Evolutionary conservation across 2,888 invertebrate species (phyloP), one percentile per base, ranked within the genome.

Genomic region (Incurvaria masculella): DNA sequence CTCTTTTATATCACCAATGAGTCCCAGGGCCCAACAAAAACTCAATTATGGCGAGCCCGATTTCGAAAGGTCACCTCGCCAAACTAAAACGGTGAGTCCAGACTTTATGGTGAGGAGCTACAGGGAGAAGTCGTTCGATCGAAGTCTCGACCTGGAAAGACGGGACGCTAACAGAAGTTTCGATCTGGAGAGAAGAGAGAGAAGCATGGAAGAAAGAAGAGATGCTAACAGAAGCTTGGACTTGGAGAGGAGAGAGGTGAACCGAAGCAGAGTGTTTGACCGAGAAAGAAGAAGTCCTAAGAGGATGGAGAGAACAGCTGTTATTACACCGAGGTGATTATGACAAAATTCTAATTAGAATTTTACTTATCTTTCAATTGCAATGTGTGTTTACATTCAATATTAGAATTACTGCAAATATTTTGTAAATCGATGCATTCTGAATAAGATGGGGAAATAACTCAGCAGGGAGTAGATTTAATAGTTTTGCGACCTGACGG

Each of bases 1-100:
- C 57, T 51, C 64, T 21, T 47, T 64, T 10, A 64, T 73, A 11
- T 68, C 79, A 1, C 69, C 79, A 0, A 71, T 75, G 2, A 75
- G 73, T 0, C 79, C 81, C 0, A 81, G 75, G 65, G 83, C 81
- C 0, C 81, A 81, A 47, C 82, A 83, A 61, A 82, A 82, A 46
- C 55, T 84, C 5, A 82, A 76, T 51, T 84, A 83, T 52, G 78
- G 79, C 0, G 26, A 67, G 2, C 58, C 67, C 40, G 67, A 33
- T 14, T 33, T 33, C 14, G 33, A 33, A 33, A 33, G 33, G 14
- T 33, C 23, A 18, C 44, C 19, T 27, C 21, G n/a, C 27, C 21
- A 44, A 45, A n/a, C n/a, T n/a, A 64, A 14, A 65, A 67, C 0
- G 63, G 68, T 17, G 69, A 68, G 69, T 18, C 64, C 64, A 17